Evolutionary conservation across 2,113 vertebrate genomes (phyloP).

Genomic region (Pycnonotus jocosus): DNA sequence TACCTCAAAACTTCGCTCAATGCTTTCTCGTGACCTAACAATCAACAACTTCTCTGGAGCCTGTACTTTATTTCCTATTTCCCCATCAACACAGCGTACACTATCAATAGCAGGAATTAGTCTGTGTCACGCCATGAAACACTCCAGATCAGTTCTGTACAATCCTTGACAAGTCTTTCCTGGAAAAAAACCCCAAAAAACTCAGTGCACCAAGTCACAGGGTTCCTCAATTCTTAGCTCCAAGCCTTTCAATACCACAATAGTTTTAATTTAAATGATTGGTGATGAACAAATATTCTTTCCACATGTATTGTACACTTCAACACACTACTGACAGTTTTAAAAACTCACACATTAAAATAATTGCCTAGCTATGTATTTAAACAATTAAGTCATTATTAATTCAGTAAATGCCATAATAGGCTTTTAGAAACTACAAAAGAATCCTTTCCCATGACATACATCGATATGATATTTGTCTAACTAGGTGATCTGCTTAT

Average conservation of each 20-base stretch:
- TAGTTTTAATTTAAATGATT: not conserved
- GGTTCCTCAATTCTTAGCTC: not conserved
- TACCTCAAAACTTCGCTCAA: not conserved
- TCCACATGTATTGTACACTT: not conserved
- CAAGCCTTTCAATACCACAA: not conserved
- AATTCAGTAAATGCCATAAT: constrained; percentile 29
- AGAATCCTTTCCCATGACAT: not conserved
- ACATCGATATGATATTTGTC: not conserved
- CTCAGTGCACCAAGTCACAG: not conserved
- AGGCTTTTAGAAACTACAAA: constrained; percentile 1
- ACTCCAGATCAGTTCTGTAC: not conserved
- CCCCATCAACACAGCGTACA: not conserved
- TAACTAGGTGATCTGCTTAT: not conserved
- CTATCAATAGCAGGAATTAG: not conserved
- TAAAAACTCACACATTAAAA: constrained; percentile 29
- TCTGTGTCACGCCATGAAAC: not conserved
- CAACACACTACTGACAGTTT: not conserved
- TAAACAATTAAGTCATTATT: constrained; percentile 48
- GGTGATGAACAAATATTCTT: constrained; percentile 22
- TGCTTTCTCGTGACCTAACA: not conserved
- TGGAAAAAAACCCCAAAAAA: not conserved
- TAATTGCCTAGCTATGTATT: constrained; percentile 14
- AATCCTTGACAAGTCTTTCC: not conserved
- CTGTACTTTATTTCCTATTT: not conserved
- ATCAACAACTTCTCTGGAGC: not conserved